Conservation (phyloP, 2,797 vertebrate species). For the Echiichthys vipera region DNA sequence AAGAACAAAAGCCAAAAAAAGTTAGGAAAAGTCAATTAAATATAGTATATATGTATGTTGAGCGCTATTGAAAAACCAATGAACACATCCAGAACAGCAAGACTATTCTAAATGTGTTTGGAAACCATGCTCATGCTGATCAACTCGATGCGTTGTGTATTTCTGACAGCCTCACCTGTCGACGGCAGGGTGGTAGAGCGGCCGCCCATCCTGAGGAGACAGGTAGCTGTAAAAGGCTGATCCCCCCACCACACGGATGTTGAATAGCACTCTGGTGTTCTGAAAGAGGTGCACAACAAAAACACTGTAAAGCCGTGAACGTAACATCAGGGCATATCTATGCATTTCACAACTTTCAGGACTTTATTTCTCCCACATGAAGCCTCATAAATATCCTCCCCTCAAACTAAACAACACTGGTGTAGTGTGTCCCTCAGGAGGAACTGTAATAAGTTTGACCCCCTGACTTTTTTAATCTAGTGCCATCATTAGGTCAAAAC, state of each 20-base stretch:
- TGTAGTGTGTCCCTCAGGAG: not conserved
- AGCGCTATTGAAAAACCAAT: constrained; percentile 21
- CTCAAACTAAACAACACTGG: not conserved
- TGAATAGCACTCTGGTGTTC: constrained; percentile 88
- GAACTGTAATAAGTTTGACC: not conserved
- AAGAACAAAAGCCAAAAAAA: not conserved
- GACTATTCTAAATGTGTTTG: not conserved
- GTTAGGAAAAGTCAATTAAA: not conserved
- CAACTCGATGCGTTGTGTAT: not conserved
- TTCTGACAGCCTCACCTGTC: constrained; percentile 88
- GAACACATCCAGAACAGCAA: not conserved
- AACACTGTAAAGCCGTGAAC: not conserved
- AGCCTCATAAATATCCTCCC: not conserved
- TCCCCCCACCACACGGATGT: constrained; percentile 89
- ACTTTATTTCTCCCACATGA: not conserved
- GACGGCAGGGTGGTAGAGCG: constrained; percentile 91
- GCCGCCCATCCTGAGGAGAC: constrained; percentile 89
- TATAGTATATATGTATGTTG: not conserved
- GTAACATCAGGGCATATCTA: not conserved
- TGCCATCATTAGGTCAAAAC: too few relatives aligned
- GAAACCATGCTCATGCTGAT: not conserved
- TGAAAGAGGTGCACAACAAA: constrained; percentile 67
- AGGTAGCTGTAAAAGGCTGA: constrained; percentile 89
- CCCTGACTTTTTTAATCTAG: not conserved
- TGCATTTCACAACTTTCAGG: not conserved